Evolutionary conservation across 2,797 vertebrate genomes (phyloP), one percentile per base, ranked within the genome.

Genomic region (Urophycis tenuis): DNA sequence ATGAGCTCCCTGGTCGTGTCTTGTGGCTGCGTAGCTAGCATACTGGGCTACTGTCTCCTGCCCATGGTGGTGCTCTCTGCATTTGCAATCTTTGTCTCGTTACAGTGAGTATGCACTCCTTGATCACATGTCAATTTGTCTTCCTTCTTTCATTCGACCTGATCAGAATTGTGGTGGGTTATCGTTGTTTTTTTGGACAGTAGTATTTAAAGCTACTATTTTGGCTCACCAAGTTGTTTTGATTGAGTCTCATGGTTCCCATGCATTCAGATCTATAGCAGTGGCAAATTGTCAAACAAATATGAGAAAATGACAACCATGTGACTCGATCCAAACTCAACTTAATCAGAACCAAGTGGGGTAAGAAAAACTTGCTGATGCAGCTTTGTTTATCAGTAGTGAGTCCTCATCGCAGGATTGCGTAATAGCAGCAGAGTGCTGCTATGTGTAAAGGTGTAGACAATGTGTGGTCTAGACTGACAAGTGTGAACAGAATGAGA

Each of bases 21-120:
- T 0, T 96, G 94, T 10, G 96, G 96, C 83, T 98, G 96, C 35
- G 95, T 97, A 75, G 94, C 95, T 87, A 97, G 96, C 60, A 95
- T 98, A 39, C 93, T 97, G 53, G 96, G 96, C 6, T 98, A 97
- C 90, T 96, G 96, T 79, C 95, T 98, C 39, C 93, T 98, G 80
- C 96, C 96, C 75, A 97, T 97, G 94, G 96, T 97, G 84, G 93
- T 93, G 1, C 93, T 98, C 74, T 95, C 96, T 86, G 92, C 93
- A 78, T 94, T 92, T 0, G 95, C 95, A 5, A 86, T 96, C 74
- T 74, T 97, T 73, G 93, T 94, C 88, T 96, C 96, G 0, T 90
- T 97, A 82, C 95, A 97, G 96, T 97, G 88, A 96, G 95, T 95
- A 71, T 12, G 14, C 10, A 29, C 60, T 10, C 17, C 45, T 49